Evolutionary conservation across 2,888 invertebrate genomes (phyloP), one percentile per base, ranked within the genome.

Genomic region (Ligdia adustata): DNA sequence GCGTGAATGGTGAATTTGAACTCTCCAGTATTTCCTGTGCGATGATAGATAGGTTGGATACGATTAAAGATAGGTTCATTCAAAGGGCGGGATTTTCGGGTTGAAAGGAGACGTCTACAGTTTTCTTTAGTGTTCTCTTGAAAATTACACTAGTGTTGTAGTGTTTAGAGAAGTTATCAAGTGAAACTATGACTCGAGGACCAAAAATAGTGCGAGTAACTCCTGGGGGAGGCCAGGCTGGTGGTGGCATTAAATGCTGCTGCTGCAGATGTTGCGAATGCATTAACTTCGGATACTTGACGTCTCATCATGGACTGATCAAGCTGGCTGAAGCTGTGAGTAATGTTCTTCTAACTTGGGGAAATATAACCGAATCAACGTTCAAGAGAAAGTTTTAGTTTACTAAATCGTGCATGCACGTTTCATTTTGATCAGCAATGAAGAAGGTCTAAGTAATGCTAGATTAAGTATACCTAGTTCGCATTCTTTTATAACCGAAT

Each of bases 261-360:
- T 94, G 94, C 72, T 95, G 94, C 69, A 88, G 93, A 49, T 94
- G 96, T 68, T 96, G 95, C 69, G 94, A 95, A 9, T 96, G 96
- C 72, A 82, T 97, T 43, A 94, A 96, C 75, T 91, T 96, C 39
- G 93, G 93, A 27, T 95, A 96, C 75, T 81, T 96, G 7, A 93
- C 93, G 29, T 93, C 94, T 0, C 91, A 93, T 57, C 92, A 94
- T 22, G 97, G 97, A 9, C 73, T 95, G 15, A 83, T 96, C 33
- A 97, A 96, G 83, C 70, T 96, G 1, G 88, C 92, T 52, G 95
- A 97, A 92, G 91, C 95, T 64, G 95, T 95, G 89, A 91, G 93
- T 91, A 59, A 5, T n/a, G 14, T 38, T 41, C 59, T 46, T 6
- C 13, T 12, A 2, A 13, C 22, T 9, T 12, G n/a, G n/a, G n/a